These are phyloP conservation scores for Neodon shergylaensis DNA, from an alignment of 2,113 vertebrate species.

Conservation along the genomic window DNA sequence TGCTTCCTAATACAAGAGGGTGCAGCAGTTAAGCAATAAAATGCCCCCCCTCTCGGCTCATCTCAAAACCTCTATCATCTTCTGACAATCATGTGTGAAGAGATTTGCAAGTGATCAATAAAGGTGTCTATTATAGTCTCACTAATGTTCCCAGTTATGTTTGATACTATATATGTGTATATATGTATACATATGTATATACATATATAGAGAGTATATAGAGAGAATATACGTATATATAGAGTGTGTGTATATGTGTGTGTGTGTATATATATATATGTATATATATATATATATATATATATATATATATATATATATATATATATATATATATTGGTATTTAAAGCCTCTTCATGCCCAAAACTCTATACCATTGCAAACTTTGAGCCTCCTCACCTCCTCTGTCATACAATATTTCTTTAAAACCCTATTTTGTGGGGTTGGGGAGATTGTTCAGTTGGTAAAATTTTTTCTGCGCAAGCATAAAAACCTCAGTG, in stretches of 20 bases:
- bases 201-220: too few relatives aligned
- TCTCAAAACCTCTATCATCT: not conserved
- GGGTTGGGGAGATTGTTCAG: not conserved
- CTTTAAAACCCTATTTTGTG: not conserved
- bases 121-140: not conserved
- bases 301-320: not conserved
- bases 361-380: constrained; percentile 6
- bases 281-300: not conserved
- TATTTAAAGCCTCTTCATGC: constrained; percentile 6
- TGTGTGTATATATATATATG: not conserved
- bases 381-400: not conserved
- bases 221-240: too few relatives aligned
- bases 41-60: not conserved
- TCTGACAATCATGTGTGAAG: constrained; percentile 37
- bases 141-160: not conserved
- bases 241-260: too few relatives aligned
- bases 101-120: constrained; percentile 11
- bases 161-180: not conserved
- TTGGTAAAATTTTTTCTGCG: not conserved
- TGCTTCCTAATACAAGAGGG: constrained; percentile 8
- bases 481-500: not conserved
- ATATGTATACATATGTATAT: too few relatives aligned
- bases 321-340: constrained; percentile 3
- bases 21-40: not conserved
- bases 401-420: not conserved